These are phyloP conservation scores for Lordiphosa collinella DNA, from an alignment of 1,140 invertebrate genomes.

Conservation along the genomic window DNA sequence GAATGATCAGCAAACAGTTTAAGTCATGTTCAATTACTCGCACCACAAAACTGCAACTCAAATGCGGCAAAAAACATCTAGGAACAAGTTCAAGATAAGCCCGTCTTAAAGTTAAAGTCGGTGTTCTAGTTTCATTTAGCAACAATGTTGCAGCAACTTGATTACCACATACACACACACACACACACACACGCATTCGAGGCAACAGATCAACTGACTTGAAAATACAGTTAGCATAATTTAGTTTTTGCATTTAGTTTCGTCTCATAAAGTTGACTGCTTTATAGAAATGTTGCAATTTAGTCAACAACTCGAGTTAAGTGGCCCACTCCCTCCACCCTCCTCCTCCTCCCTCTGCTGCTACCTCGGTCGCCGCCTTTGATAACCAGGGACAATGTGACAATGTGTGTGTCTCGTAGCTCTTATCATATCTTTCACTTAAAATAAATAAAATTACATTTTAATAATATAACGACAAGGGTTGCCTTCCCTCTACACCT, in stretches of 20 bases:
- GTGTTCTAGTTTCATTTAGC: constrained; percentile 57
- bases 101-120: background rate
- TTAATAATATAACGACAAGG: constrained; percentile 64
- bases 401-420: constrained; percentile 16
- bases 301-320: constrained; percentile 32
- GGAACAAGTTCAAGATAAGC: constrained; percentile 47
- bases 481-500: background rate
- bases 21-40: constrained; percentile 4
- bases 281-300: constrained; percentile 65
- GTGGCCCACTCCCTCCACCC: background rate
- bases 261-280: constrained; percentile 57
- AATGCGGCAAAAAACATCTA: constrained; percentile 21
- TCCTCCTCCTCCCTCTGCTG: background rate
- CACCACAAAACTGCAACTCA: background rate
- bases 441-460: constrained; percentile 77
- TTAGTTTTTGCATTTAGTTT: constrained; percentile 58
- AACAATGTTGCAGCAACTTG: constrained; percentile 63
- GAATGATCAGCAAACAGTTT: background rate
- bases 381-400: constrained; percentile 35
- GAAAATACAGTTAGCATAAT: constrained; percentile 17
- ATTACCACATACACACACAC: too few species aligned
- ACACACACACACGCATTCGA: background rate
- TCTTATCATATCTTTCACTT: constrained; percentile 73
- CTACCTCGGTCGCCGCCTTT: constrained; percentile 27
- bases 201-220: background rate